Base-by-base conservation (phyloP, 2,113 vertebrate species). In the Formicarius rufipectus region DNA sequence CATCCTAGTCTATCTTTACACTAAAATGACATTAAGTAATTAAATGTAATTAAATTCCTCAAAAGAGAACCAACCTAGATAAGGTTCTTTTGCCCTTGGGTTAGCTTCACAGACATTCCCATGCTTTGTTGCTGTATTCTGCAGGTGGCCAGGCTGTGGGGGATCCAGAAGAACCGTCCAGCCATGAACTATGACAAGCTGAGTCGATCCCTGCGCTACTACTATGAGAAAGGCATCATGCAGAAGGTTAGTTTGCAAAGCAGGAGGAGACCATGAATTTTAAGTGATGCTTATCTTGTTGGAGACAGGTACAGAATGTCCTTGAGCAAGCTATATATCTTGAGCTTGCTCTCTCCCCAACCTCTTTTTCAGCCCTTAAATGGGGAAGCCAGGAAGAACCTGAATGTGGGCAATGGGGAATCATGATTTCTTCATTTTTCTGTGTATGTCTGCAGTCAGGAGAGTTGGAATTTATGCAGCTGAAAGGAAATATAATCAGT, bases 111-210 rank as follows among this genome's bases (percentile, higher is more conserved):
- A 49, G 63, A 2, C 30, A 2, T 44, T n/a, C 10, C 40, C 4
- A 6, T 25, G n/a, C 58, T 40, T n/a, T 28, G 47, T 12, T 27
- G 30, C 31, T 94, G 93, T 68, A 0, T 62, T 73, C 89, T 91
- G 16, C 98, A 99, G 99, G 99, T 99, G 10, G 99, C 99, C 95
- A 98, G 99, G 97, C 99, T 99, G 58, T 99, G 99, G 99, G 99
- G 99, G 31, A 99, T 99, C 98, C 99, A 99, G 97, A 99, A 99
- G 98, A 99, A 99, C 98, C 98, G 99, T 87, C 99, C 99, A 27
- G 99, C 99, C 98, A 99, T 99, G 99, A 99, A 99, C 97, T 99
- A 99, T 0, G 99, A 99, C 98, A 99, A 99, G 96, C 98, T 99
- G 97, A 99, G 99, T 84, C 99, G 99, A 37, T 99, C 99, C 1